Evolutionary conservation across 2,113 vertebrate species (phyloP).

Genomic region (Aphelocoma coerulescens): DNA sequence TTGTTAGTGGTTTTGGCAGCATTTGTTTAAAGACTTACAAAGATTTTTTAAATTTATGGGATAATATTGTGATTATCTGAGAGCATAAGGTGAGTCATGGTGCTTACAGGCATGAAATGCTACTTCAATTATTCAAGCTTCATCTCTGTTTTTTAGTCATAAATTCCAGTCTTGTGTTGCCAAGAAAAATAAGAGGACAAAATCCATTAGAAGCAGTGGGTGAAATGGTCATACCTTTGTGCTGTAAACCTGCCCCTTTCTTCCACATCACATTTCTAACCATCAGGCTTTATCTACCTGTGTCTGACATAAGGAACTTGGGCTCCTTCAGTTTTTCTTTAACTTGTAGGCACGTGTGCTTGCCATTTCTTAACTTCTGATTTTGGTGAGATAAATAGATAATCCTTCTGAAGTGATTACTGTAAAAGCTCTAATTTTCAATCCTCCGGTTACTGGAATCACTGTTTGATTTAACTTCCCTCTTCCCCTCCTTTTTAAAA

Average conservation of each 20-base stretch:
- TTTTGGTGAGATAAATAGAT: neutral
- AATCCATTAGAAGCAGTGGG: neutral
- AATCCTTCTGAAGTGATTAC: neutral
- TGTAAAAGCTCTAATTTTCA: neutral
- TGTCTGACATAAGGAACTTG: neutral
- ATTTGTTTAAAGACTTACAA: neutral
- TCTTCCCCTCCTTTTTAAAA: neutral
- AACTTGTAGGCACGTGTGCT: neutral
- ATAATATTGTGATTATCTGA: neutral
- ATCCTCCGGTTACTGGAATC: neutral
- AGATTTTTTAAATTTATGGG: neutral
- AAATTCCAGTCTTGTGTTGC: neutral
- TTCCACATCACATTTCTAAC: neutral
- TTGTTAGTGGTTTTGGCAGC: neutral
- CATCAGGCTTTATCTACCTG: neutral
- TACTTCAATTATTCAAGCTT: neutral
- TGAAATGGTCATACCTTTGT: neutral
- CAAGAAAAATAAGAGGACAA: neutral
- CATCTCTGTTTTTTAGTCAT: neutral
- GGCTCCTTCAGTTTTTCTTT: neutral
- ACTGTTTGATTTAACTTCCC: neutral
- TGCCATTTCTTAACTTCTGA: neutral
- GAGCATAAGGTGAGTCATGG: neutral
- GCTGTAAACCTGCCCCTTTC: neutral
- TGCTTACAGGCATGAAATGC: neutral